Conservation (phyloP, 1,140 invertebrate species). For the Phthorimaea operculella region DNA sequence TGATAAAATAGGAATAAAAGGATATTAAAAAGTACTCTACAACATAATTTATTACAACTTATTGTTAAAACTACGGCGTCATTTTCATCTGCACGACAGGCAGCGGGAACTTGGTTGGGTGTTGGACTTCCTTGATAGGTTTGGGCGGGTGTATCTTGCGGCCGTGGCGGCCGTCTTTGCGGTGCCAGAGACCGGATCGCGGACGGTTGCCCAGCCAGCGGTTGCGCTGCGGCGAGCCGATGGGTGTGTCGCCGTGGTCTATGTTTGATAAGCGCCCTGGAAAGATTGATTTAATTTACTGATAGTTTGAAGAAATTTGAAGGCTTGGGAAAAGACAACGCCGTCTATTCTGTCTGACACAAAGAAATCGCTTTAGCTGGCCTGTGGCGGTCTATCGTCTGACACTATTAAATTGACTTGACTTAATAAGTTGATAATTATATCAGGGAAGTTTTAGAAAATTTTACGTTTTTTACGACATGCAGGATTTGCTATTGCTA, state of each 20-base stretch:
- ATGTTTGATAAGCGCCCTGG: constrained; percentile 86
- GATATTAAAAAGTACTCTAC: background rate
- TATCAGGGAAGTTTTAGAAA: too few relatives aligned
- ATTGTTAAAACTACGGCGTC: constrained; percentile 24
- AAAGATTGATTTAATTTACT: too few relatives aligned
- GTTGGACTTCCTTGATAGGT: constrained; percentile 43
- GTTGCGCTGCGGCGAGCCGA: constrained; percentile 85
- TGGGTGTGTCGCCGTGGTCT: constrained; percentile 76
- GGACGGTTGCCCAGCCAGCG: constrained; percentile 90
- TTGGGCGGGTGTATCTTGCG: constrained; percentile 81
- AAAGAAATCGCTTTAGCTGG: too few relatives aligned
- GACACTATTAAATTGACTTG: too few relatives aligned
- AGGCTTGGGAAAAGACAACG: too few relatives aligned
- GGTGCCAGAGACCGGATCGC: constrained; percentile 91
- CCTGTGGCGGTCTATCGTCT: too few relatives aligned
- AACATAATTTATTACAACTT: background rate
- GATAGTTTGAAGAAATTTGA: too few relatives aligned
- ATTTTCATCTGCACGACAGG: constrained; percentile 36
- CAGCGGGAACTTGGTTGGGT: constrained; percentile 14
- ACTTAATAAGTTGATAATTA: too few relatives aligned
- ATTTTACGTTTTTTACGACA: too few relatives aligned
- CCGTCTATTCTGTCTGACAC: too few relatives aligned
- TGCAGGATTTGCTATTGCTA: too few relatives aligned
- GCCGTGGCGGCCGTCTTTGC: constrained; percentile 89
- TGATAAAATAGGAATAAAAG: too few relatives aligned